These are phyloP conservation scores for Vanessa atalanta DNA, from an alignment of 1,140 invertebrate genomes.

Conservation along the genomic window DNA sequence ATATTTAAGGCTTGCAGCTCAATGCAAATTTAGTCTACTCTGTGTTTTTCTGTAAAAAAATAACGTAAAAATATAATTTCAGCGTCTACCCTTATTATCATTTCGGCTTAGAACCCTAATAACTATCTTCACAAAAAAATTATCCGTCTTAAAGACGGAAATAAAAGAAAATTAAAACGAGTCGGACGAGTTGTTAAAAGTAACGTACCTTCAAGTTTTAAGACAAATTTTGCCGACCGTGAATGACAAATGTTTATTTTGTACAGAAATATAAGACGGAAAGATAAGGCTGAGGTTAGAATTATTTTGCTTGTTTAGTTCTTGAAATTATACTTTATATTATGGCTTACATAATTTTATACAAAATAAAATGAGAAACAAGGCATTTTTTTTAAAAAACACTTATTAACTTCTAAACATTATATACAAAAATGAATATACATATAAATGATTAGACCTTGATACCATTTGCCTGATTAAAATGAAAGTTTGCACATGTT, in stretches of 20 bases:
- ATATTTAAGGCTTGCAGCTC: neutral
- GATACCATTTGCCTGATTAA: too few relatives aligned
- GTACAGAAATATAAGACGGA: neutral
- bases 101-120: constrained; percentile 5
- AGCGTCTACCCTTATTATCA: constrained; percentile 6
- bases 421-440: too few relatives aligned
- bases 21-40: neutral
- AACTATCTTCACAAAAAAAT: constrained; percentile 3
- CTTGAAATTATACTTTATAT: neutral
- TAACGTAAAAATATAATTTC: constrained; percentile 1
- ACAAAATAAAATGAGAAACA: too few relatives aligned
- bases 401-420: too few relatives aligned
- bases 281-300: neutral
- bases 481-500: too few relatives aligned
- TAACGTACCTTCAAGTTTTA: constrained; percentile 8
- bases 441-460: too few relatives aligned
- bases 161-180: constrained; percentile 7
- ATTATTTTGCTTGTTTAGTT: neutral
- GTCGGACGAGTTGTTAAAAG: constrained; percentile 4
- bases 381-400: too few relatives aligned
- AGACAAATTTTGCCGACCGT: constrained; percentile 4
- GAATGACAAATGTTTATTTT: constrained; percentile 9
- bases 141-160: constrained; percentile 2
- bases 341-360: neutral
- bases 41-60: neutral